phyloP scores from a whole-genome alignment of 2,888 invertebrate genomes.

The Drosophila prostipennis region DNA sequence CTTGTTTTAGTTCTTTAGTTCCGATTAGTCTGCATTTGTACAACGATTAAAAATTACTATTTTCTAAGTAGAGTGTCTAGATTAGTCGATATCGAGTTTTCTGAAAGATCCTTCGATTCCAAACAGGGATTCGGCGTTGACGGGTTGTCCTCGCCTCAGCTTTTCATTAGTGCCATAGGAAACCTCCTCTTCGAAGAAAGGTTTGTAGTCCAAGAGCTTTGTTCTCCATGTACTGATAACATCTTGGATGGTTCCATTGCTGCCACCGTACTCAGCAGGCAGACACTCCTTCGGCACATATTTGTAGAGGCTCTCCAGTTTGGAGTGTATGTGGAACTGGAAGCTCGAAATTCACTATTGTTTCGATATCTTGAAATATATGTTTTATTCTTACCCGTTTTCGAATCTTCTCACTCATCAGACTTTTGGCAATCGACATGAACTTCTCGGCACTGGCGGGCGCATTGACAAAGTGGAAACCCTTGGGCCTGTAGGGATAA shows the following conservation, averaged over 20 bases:
- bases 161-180: conserved; percentile 82
- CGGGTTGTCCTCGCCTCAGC: conserved; percentile 76
- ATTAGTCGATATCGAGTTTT: conserved; percentile 82
- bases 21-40: conserved; percentile 34
- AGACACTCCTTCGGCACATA: conserved; percentile 87
- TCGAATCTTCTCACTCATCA: conserved; percentile 87
- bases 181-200: conserved; percentile 82
- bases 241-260: conserved; percentile 85
- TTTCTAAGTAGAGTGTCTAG: conserved; percentile 25
- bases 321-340: conserved; percentile 84
- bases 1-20: conserved; percentile 28
- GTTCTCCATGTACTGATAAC: conserved; percentile 82
- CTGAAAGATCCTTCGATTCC: conserved; percentile 83
- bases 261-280: conserved; percentile 89
- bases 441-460: conserved; percentile 86
- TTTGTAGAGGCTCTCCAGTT: conserved; percentile 87
- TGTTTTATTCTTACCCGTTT: conserved; percentile 85
- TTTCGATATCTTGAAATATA: too few relatives aligned
- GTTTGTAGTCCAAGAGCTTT: conserved; percentile 77
- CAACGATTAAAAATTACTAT: conserved; percentile 28
- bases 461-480: conserved; percentile 87
- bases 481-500: conserved; percentile 87
- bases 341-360: conserved; percentile 62
- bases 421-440: conserved; percentile 86
- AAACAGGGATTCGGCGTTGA: conserved; percentile 80